Percentiles rank a stretch among this genome's conserved stretches.
These are phyloP conservation scores for Oreotrochilus melanogaster DNA, from an alignment of 2,113 vertebrate genomes.

Conservation along the genomic window DNA sequence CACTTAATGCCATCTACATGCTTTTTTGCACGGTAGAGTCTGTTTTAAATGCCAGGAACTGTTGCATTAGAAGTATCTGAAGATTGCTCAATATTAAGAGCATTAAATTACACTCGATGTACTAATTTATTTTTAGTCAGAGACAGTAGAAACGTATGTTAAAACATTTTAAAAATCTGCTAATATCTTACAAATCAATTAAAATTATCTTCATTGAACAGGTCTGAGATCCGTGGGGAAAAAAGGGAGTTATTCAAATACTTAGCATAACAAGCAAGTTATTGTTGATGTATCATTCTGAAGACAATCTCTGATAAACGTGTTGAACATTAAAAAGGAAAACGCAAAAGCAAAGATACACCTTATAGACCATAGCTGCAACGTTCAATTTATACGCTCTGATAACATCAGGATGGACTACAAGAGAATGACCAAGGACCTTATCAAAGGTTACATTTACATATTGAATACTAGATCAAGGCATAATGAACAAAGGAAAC, in stretches of 20 bases:
- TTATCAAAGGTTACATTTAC: not conserved
- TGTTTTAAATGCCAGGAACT: not conserved
- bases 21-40: conserved; percentile 18
- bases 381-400: not conserved
- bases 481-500: not conserved
- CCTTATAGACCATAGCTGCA: not conserved
- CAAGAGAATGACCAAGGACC: not conserved
- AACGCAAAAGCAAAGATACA: not conserved
- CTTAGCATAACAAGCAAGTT: not conserved
- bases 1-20: conserved; percentile 14
- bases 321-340: not conserved
- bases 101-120: not conserved
- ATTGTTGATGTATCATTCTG: not conserved
- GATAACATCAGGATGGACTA: not conserved
- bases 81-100: not conserved
- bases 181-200: not conserved
- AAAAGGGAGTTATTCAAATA: not conserved
- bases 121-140: not conserved
- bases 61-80: not conserved
- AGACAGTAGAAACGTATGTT: not conserved
- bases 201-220: not conserved
- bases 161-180: not conserved
- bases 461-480: not conserved
- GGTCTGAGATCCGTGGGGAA: not conserved
- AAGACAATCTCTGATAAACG: not conserved